Conservation (phyloP, 2,797 vertebrate species). For the Botia almorhae region DNA sequence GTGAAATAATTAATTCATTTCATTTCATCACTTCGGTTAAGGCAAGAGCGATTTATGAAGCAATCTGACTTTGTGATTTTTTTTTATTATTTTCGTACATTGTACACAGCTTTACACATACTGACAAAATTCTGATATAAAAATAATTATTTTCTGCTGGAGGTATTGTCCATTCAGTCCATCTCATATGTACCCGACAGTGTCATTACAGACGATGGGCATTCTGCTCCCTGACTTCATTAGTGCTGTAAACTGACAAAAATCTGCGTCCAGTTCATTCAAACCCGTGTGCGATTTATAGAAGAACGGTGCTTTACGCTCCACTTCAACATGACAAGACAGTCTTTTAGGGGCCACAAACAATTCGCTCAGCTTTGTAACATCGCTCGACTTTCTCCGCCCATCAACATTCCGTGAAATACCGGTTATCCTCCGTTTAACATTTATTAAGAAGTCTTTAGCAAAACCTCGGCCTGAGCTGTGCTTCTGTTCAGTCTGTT, state of each 20-base stretch:
- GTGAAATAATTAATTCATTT: too few relatives aligned
- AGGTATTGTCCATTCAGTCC: conserved; percentile 16
- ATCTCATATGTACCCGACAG: conserved; percentile 86
- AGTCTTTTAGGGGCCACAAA: conserved; percentile 79
- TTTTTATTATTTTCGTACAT: conserved; percentile 15
- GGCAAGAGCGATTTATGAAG: not conserved
- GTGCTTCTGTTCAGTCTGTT: conserved; percentile 73
- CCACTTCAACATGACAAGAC: conserved; percentile 87
- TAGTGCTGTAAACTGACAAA: conserved; percentile 85
- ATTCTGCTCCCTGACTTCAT: conserved; percentile 94
- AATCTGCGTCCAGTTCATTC: conserved; percentile 83
- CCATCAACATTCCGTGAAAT: conserved; percentile 79
- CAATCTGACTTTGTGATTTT: not conserved
- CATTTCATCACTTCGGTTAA: not conserved
- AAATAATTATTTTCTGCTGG: conserved; percentile 20
- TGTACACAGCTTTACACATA: conserved; percentile 31
- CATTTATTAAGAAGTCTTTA: conserved; percentile 89
- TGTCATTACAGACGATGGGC: conserved; percentile 94
- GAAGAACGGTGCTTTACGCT: conserved; percentile 83
- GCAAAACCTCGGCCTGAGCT: conserved; percentile 80
- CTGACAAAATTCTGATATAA: conserved; percentile 11
- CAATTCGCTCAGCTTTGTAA: conserved; percentile 44
- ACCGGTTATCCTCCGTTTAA: conserved; percentile 86
- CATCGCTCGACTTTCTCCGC: conserved; percentile 67
- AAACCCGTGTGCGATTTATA: conserved; percentile 90